These are phyloP conservation scores for Agriopis marginaria DNA, from an alignment of 2,888 invertebrate species.

Conservation along the genomic window DNA sequence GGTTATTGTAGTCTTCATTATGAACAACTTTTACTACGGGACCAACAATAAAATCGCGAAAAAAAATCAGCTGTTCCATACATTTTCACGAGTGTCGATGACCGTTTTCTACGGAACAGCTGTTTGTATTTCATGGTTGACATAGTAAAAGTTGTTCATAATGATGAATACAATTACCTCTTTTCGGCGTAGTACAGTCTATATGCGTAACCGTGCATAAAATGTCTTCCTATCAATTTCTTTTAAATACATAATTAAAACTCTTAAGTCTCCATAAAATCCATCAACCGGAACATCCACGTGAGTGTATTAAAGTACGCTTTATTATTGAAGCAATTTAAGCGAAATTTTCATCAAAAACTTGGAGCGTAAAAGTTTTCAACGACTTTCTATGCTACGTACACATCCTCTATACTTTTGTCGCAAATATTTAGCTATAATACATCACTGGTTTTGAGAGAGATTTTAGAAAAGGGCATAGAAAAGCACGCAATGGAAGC, in stretches of 20 bases:
- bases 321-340: conserved; percentile 30
- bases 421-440: not conserved
- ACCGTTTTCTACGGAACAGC: too few relatives aligned
- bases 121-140: too few relatives aligned
- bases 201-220: too few relatives aligned
- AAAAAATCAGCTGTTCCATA: too few relatives aligned
- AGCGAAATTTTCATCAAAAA: conserved; percentile 29
- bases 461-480: not conserved
- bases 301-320: conserved; percentile 24
- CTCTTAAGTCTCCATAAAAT: conserved; percentile 20
- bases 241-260: conserved; percentile 32
- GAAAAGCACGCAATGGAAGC: not conserved
- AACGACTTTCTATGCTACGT: conserved; percentile 4
- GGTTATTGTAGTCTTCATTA: too few relatives aligned
- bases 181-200: too few relatives aligned
- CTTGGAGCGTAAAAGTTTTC: conserved; percentile 26
- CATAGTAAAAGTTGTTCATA: too few relatives aligned
- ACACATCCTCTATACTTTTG: not conserved
- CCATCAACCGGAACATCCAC: conserved; percentile 21
- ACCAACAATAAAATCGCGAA: too few relatives aligned
- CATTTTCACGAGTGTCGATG: too few relatives aligned
- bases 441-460: conserved; percentile 7
- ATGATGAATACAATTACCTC: too few relatives aligned
- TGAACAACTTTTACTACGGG: too few relatives aligned
- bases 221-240: not conserved